Base-by-base conservation (phyloP, 2,797 vertebrate species). In the Pangasius djambal region DNA sequence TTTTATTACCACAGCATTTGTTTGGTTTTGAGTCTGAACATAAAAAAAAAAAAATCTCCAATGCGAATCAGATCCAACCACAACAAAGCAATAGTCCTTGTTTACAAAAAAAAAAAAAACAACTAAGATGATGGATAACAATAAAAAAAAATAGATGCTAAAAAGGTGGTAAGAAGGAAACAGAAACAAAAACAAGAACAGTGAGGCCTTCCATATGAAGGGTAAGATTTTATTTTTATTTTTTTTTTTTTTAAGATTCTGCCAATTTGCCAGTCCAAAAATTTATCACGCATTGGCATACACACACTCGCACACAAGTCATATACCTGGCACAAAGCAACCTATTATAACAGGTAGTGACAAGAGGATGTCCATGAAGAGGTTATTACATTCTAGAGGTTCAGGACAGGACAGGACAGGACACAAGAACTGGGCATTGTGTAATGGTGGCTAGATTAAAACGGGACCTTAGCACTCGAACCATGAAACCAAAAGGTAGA, bases 301-400 rank as follows among this genome's bases (percentile, higher is more conserved):
- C 86, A 92, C 93, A 91, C 67, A 83, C 72, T 48, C 50, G 87
- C 78, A 88, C 81, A 90, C 55, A 88, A 37, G 31, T 59, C 31
- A 57, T 55, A 59, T 81, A 69, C 20, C 63, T 28, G 10, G 90
- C 92, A 94, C 91, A 90, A 91, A 92, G 91, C 93, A 90, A 94
- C 93, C 91, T 94, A 93, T n/a, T 28, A 63, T 63, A 83, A 83
- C 57, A 37, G 77, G 50, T 34, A 79, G 25, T 31, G n/a, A 79
- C 8, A 95, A 88, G 90, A 90, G 89, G 40, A 88, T 92, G 93
- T 93, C 67, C 61, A 86, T 69, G 63, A 75, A 70, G 92, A 91
- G 94, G 90, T 83, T 87, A 90, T 67, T 96, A 96, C 96, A 96
- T 96, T 96, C 95, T 94, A 94, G 91, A 94, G 90, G 90, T 92